Base-by-base conservation (phyloP, 2,113 vertebrate species). In the Zingel zingel region DNA sequence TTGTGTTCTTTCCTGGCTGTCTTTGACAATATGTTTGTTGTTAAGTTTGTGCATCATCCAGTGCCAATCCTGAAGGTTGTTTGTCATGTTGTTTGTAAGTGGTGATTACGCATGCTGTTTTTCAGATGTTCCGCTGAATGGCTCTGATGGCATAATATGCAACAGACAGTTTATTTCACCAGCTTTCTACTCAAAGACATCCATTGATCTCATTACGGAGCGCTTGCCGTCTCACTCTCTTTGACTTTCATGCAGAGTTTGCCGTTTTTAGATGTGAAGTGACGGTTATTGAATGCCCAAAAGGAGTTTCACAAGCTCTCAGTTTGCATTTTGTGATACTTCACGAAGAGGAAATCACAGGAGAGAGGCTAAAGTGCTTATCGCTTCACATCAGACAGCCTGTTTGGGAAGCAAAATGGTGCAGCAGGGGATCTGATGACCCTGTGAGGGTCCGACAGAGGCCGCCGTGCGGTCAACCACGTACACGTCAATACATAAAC, bases 91-190 rank as follows among this genome's bases (percentile, higher is more conserved):
- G 6, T 4, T 14, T 21, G 1, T 53, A 73, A 76, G 47, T 65
- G 50, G 23, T 75, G 68, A 77, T 89, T 64, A 86, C 48, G 53
- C 64, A 74, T 74, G 64, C 56, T 83, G 36, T 82, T 72, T 70
- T 84, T 39, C 62, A 68, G 39, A 61, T 86, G 79, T 43, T 85
- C 15, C 27, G 36, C 59, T 82, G 77, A 87, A 85, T 43, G 54
- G 71, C 71, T 88, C 75, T 88, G 77, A 83, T 82, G 74, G 72
- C 51, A 74, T 27, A 83, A 74, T 71, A 76, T 73, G 72, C 59
- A 66, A 50, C 73, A 78, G 75, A 78, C 81, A 81, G 63, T 77
- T 90, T 82, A 65, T 80, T 83, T 86, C 80, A 59, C 51, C 30
- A 39, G 54, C 62, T 82, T 78, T 36, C 66, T 43, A 33, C 51